phyloP scores from a whole-genome alignment of 2,113 vertebrate species.

The Machaerirhynchus nigripectus region DNA sequence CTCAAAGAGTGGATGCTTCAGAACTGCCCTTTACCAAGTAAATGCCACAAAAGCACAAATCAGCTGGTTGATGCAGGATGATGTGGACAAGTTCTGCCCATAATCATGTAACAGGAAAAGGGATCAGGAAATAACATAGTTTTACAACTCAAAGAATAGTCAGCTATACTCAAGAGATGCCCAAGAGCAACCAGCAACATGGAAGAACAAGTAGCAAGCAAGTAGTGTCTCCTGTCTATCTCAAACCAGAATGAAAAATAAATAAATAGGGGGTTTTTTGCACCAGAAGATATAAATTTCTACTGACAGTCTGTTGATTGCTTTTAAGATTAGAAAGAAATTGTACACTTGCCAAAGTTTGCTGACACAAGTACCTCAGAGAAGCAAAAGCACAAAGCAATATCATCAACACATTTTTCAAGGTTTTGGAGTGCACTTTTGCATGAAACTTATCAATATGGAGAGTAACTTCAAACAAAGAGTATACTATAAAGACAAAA shows the following conservation, averaged over 20 bases:
- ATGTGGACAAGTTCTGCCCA: not conserved
- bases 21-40: conserved; percentile 40
- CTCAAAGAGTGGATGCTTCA: conserved; percentile 10
- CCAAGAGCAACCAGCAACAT: not conserved
- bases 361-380: not conserved
- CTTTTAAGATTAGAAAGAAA: not conserved
- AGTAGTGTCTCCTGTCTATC: not conserved
- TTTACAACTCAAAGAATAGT: not conserved
- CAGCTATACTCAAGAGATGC: not conserved
- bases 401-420: not conserved
- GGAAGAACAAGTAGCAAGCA: not conserved
- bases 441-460: not conserved
- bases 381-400: not conserved
- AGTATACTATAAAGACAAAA: not conserved
- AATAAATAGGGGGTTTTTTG: not conserved
- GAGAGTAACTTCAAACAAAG: not conserved
- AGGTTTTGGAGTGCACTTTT: not conserved
- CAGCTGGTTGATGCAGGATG: not conserved
- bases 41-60: conserved; percentile 54
- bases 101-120: not conserved
- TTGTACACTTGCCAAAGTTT: not conserved
- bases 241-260: not conserved
- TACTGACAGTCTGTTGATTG: not conserved
- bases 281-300: not conserved
- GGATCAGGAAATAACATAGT: not conserved